Percentiles rank a stretch among this genome's conserved stretches.
These are phyloP conservation scores for Panzeria rudis DNA, from an alignment of 2,888 invertebrate genomes.

Conservation along the genomic window DNA sequence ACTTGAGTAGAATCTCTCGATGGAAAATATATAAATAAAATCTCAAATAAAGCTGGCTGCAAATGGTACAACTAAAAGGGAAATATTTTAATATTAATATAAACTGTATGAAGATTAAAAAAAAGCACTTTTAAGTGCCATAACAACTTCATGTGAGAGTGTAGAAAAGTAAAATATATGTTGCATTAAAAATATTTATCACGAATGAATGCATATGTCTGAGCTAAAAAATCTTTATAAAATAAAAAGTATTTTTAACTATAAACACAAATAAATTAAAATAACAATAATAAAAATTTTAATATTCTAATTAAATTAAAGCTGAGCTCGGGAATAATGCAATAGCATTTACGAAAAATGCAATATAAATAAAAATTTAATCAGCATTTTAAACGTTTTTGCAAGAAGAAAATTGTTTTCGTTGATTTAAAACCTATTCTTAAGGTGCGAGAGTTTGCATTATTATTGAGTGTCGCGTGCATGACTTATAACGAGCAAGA, in stretches of 20 bases:
- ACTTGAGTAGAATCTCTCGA: neutral
- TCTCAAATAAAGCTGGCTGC: neutral
- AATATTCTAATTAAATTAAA: conserved; percentile 16
- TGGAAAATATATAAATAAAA: neutral
- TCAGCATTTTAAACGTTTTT: too few relatives aligned
- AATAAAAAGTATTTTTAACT: neutral
- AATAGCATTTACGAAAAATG: too few relatives aligned
- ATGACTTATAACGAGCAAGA: too few relatives aligned
- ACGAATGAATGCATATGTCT: neutral
- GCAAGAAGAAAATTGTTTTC: too few relatives aligned
- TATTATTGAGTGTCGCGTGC: too few relatives aligned
- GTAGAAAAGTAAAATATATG: neutral
- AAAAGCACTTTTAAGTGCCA: conserved; percentile 39
- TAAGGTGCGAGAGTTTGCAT: too few relatives aligned
- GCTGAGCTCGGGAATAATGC: too few relatives aligned
- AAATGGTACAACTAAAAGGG: neutral
- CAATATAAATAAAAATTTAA: neutral
- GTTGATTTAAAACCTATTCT: too few relatives aligned
- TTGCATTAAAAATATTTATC: conserved; percentile 9
- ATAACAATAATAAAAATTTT: conserved; percentile 1
- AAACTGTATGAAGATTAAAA: neutral
- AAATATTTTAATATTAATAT: conserved; percentile 28
- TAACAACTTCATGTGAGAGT: conserved; percentile 32
- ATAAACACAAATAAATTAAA: conserved; percentile 16
- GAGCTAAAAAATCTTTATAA: conserved; percentile 12